A percentile compares a stretch with the other conserved stretches of the same genome.
These are phyloP conservation scores for Pelosia muscerda DNA, from an alignment of 2,888 invertebrate genomes.

Conservation along the genomic window DNA sequence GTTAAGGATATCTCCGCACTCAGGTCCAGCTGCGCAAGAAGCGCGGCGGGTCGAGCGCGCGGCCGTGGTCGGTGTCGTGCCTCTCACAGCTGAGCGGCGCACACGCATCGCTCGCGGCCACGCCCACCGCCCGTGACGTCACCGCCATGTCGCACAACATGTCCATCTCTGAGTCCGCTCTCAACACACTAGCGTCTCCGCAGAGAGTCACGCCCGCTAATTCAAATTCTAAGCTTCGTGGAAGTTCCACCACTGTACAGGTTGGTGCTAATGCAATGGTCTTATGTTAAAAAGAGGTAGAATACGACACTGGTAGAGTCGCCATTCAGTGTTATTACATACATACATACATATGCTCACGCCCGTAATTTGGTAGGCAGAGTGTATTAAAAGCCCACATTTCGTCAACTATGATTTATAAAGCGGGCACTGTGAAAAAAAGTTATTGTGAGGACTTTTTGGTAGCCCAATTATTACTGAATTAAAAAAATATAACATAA, in stretches of 20 bases:
- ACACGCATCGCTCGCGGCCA: conserved; percentile 76
- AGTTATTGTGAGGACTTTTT: too few relatives aligned
- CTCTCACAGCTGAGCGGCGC: conserved; percentile 90
- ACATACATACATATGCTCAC: too few relatives aligned
- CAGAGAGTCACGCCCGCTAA: conserved; percentile 79
- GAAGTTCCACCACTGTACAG: conserved; percentile 84
- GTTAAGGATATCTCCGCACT: conserved; percentile 43
- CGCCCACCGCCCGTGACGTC: conserved; percentile 71
- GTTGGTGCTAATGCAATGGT: conserved; percentile 52
- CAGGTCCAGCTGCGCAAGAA: conserved; percentile 90
- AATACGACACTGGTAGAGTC: neutral
- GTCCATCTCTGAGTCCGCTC: conserved; percentile 96
- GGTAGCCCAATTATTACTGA: too few relatives aligned
- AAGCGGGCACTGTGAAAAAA: too few relatives aligned
- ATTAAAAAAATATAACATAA: too few relatives aligned
- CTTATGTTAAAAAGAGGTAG: neutral
- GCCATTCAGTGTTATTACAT: neutral
- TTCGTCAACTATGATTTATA: too few relatives aligned
- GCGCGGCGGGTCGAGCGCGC: conserved; percentile 84
- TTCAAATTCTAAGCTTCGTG: conserved; percentile 77
- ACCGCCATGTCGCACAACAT: conserved; percentile 87
- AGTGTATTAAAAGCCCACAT: too few relatives aligned
- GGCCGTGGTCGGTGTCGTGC: conserved; percentile 97
- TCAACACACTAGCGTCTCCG: conserved; percentile 90
- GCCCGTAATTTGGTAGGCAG: too few relatives aligned